These are phyloP conservation scores for Lobophora halterata DNA, from an alignment of 2,888 invertebrate species.

Conservation along the genomic window DNA sequence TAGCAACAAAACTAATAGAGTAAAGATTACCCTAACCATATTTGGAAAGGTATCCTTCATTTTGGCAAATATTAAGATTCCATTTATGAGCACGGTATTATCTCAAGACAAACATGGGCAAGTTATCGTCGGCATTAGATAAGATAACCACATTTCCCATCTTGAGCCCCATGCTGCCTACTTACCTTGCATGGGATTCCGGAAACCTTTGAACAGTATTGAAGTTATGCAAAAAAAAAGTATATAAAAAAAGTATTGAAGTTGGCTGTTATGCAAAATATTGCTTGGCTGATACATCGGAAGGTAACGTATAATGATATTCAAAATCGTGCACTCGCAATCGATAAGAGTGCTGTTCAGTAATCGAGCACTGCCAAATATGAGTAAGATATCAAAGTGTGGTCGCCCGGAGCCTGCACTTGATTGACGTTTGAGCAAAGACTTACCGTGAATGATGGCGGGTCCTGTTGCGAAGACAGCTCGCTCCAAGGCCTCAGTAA, in stretches of 20 bases:
- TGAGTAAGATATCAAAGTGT: conserved; percentile 56
- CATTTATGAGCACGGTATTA: conserved; percentile 44
- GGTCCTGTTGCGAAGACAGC: conserved; percentile 57
- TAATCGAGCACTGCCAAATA: conserved; percentile 63
- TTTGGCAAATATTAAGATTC: conserved; percentile 47
- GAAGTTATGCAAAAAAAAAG: no score
- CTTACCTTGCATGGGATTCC: conserved; percentile 25
- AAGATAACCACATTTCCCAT: conserved; percentile 31
- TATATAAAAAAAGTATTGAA: no score
- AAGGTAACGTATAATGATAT: conserved; percentile 26
- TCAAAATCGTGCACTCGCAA: conserved; percentile 30
- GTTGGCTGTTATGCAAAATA: conserved; percentile 22
- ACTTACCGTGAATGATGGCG: conserved; percentile 65
- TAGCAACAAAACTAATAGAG: conserved; percentile 7
- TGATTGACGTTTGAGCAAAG: conserved; percentile 42
- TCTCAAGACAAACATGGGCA: conserved; percentile 50
- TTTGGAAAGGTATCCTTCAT: conserved; percentile 30
- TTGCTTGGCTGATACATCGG: conserved; percentile 17
- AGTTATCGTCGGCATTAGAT: conserved; percentile 33
- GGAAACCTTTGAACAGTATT: conserved; percentile 22
- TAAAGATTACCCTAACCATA: conserved; percentile 18
- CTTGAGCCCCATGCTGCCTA: no score
- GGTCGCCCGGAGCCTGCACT: conserved; percentile 44
- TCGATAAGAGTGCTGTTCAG: conserved; percentile 35
- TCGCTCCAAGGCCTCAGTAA: conserved; percentile 66